Conservation (phyloP, 2,888 invertebrate species). For the Tinea pellionella region DNA sequence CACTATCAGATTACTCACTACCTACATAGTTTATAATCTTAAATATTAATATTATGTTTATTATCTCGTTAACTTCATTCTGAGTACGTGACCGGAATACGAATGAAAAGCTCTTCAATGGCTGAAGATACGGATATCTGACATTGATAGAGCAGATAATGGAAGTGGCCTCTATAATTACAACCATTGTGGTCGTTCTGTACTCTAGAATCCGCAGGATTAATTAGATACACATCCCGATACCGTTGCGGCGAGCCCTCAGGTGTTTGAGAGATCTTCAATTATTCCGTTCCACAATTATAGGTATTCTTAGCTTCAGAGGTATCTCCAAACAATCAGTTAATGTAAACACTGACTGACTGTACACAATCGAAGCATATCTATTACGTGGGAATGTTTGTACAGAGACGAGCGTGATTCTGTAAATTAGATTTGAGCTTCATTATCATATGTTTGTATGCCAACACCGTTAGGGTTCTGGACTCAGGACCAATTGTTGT, state of each 20-base stretch:
- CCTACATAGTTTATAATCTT: neutral
- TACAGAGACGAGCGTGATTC: conserved; percentile 9
- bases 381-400: conserved; percentile 9
- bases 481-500: neutral
- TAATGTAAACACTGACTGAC: conserved; percentile 35
- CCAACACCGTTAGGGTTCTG: neutral
- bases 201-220: conserved; percentile 18
- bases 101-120: conserved; percentile 2
- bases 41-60: neutral
- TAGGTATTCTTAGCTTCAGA: conserved; percentile 23
- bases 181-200: neutral
- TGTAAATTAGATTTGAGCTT: conserved; percentile 13
- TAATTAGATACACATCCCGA: conserved; percentile 36
- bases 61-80: neutral
- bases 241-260: conserved; percentile 28
- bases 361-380: conserved; percentile 14
- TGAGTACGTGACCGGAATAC: conserved; percentile 10
- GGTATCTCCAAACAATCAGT: conserved; percentile 43
- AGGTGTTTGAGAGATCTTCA: conserved; percentile 37
- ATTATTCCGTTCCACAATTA: conserved; percentile 32
- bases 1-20: neutral
- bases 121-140: conserved; percentile 9
- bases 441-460: conserved; percentile 11
- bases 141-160: conserved; percentile 10
- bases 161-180: neutral